phyloP scores from a whole-genome alignment of 2,888 invertebrate species.

The Bellardia bayeri region DNA sequence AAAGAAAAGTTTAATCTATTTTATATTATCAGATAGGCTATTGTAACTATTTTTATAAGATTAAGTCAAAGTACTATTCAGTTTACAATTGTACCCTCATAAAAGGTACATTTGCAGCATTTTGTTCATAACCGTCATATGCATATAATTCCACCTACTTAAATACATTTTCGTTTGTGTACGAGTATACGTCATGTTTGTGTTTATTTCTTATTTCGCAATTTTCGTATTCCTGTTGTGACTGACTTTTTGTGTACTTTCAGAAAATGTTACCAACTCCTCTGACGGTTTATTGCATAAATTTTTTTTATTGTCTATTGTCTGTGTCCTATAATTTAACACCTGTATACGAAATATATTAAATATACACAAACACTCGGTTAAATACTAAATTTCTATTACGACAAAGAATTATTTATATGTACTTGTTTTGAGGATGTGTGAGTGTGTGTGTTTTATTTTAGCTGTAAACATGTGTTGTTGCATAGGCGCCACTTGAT shows the following conservation, averaged over 20 bases:
- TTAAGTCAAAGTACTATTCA: no score
- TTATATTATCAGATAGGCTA: no score
- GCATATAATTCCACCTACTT: neutral
- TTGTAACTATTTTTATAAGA: no score
- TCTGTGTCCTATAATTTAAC: conserved; percentile 17
- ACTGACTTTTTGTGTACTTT: conserved; percentile 5
- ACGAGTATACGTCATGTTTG: neutral
- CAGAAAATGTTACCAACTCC: conserved; percentile 12
- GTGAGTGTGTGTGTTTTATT: neutral
- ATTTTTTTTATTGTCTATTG: conserved; percentile 37
- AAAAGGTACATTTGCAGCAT: no score
- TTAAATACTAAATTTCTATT: conserved; percentile 60
- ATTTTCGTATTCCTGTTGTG: neutral
- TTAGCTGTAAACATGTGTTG: conserved; percentile 40
- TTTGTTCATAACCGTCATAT: neutral
- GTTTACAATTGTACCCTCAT: no score
- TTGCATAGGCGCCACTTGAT: conserved; percentile 67
- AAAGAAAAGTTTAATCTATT: no score
- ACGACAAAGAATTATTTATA: conserved; percentile 52
- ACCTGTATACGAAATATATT: conserved; percentile 16
- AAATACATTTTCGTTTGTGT: neutral
- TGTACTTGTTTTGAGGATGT: neutral
- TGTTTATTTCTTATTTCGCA: conserved; percentile 3
- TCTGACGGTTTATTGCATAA: conserved; percentile 34
- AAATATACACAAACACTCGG: conserved; percentile 4